phyloP scores from a whole-genome alignment of 1,140 invertebrate species.

The Heliconius congener region DNA sequence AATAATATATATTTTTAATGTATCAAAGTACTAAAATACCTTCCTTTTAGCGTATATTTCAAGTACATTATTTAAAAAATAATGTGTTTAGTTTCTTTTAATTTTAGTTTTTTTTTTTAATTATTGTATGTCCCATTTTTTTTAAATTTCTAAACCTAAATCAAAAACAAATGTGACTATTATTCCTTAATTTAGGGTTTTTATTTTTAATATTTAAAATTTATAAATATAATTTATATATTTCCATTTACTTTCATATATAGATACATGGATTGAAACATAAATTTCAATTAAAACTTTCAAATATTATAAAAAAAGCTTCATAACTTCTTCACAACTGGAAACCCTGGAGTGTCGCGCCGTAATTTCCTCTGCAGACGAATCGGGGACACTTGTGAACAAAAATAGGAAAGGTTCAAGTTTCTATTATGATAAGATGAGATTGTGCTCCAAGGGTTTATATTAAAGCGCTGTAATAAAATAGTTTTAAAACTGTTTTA shows the following conservation, averaged over 20 bases:
- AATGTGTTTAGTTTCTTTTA: no score
- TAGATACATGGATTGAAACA: neutral
- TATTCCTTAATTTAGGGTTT: no score
- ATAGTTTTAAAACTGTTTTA: slow-evolving; percentile 6
- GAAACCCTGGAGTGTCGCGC: slow-evolving; percentile 28
- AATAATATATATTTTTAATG: no score
- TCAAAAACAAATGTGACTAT: no score
- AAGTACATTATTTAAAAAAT: no score
- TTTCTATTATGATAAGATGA: slow-evolving; percentile 22
- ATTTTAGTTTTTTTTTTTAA: no score
- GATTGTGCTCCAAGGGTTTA: neutral
- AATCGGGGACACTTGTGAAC: slow-evolving; percentile 36
- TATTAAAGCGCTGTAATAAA: neutral
- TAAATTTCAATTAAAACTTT: neutral
- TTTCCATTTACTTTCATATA: neutral
- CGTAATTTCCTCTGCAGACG: slow-evolving; percentile 54
- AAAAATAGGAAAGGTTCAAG: slow-evolving; percentile 32
- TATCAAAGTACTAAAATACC: no score
- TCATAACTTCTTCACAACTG: neutral
- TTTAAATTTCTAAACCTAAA: no score
- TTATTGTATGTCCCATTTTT: no score
- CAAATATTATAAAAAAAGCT: neutral
- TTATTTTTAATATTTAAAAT: no score
- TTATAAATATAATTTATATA: neutral
- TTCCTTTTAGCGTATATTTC: no score